phyloP scores from a whole-genome alignment of 2,888 invertebrate genomes.

The Orgyia antiqua region DNA sequence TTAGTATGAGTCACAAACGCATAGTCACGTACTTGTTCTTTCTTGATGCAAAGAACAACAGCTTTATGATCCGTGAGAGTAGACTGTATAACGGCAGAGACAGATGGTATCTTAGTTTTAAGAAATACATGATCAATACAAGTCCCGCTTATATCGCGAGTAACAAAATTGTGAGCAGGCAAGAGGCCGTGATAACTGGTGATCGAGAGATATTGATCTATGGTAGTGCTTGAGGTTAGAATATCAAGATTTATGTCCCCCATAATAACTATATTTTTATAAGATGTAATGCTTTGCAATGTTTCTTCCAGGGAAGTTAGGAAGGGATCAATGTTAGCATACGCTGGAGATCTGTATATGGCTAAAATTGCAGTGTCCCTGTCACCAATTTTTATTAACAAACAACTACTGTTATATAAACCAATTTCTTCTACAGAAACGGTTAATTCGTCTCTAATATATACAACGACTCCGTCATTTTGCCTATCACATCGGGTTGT shows the following conservation, averaged over 20 bases:
- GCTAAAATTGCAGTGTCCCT: background rate
- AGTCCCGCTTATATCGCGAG: constrained; percentile 2
- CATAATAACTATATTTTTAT: constrained; percentile 4
- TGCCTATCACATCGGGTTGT: background rate
- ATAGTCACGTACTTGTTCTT: too few species aligned
- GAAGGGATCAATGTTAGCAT: background rate
- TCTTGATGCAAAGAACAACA: background rate
- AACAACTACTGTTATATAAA: background rate
- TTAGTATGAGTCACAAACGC: background rate
- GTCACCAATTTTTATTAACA: background rate
- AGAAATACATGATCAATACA: too few species aligned
- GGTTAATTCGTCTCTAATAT: background rate
- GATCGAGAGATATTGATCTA: background rate
- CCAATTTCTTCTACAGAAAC: background rate
- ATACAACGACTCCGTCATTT: background rate
- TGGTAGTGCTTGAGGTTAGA: background rate
- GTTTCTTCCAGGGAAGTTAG: background rate
- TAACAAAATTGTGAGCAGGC: constrained; percentile 2
- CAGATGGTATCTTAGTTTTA: background rate
- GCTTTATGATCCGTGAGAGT: background rate
- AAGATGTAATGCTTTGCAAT: background rate
- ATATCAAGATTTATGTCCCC: constrained; percentile 2
- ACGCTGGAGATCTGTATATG: background rate
- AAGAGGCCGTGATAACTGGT: constrained; percentile 1
- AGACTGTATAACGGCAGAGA: background rate